Percentiles rank a stretch among this genome's conserved stretches.
Conservation (phyloP, 1,140 invertebrate species). For the Dryas iulia region DNA sequence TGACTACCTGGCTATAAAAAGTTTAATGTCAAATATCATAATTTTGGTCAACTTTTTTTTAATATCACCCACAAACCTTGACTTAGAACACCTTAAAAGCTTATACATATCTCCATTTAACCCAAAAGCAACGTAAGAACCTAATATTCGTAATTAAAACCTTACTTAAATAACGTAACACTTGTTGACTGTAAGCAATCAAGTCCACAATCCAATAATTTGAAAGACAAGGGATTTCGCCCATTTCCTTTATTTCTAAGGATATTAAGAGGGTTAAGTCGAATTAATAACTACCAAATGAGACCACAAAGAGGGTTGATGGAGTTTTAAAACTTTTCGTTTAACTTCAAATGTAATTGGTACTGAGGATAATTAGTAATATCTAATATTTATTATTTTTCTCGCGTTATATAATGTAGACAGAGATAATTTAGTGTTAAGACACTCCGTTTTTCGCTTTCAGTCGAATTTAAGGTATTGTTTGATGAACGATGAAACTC, state of each 20-base stretch:
- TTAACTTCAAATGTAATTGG: neutral
- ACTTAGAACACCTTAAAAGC: neutral
- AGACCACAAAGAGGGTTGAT: neutral
- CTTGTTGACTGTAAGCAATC: neutral
- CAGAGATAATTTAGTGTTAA: too few species aligned
- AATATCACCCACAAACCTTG: neutral
- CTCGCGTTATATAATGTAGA: neutral
- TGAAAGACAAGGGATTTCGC: neutral
- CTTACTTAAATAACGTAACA: slow-evolving; percentile 3
- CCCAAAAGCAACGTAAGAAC: neutral
- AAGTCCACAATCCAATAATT: neutral
- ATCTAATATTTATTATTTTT: neutral
- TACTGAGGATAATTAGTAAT: neutral
- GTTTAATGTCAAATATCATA: too few species aligned
- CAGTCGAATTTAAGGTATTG: too few species aligned
- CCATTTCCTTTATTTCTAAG: neutral
- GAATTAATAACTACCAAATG: neutral
- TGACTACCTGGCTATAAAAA: too few species aligned
- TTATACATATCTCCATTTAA: neutral
- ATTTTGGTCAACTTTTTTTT: too few species aligned
- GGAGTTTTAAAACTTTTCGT: neutral
- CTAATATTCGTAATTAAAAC: neutral
- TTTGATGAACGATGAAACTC: too few species aligned
- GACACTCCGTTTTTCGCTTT: too few species aligned
- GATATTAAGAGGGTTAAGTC: neutral